phyloP scores from a whole-genome alignment of 1,140 invertebrate genomes.

The Hylaeus anthracinus region DNA sequence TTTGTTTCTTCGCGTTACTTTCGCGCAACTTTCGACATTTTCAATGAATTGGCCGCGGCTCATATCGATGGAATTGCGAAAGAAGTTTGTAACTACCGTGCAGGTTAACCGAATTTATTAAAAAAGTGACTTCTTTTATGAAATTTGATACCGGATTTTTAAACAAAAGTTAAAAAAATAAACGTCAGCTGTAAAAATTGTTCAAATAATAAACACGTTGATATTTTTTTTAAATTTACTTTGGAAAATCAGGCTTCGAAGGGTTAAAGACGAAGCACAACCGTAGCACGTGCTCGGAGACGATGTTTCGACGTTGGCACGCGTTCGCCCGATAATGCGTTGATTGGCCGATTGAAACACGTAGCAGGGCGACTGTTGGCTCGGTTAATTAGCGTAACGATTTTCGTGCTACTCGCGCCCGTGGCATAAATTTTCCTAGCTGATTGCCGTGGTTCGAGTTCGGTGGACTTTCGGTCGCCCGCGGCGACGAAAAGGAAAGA shows the following conservation, averaged over 20 bases:
- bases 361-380: background rate
- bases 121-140: too few relatives aligned
- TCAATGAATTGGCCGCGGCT: background rate
- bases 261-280: background rate
- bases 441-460: constrained; percentile 55
- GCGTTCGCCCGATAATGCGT: background rate
- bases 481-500: constrained; percentile 11
- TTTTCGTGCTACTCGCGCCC: background rate
- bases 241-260: too few relatives aligned
- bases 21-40: constrained; percentile 15
- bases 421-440: constrained; percentile 44
- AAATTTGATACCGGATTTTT: too few relatives aligned
- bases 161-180: too few relatives aligned
- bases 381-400: constrained; percentile 32
- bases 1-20: constrained; percentile 10
- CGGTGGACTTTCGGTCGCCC: constrained; percentile 33
- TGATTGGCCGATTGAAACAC: constrained; percentile 13
- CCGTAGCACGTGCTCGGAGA: background rate
- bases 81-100: too few relatives aligned
- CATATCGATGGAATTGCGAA: too few relatives aligned
- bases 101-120: too few relatives aligned
- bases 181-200: too few relatives aligned
- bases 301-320: background rate
- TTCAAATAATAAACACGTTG: too few relatives aligned
- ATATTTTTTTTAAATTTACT: too few relatives aligned